phyloP scores from a whole-genome alignment of 2,797 vertebrate genomes.

The Diplodus sargus region DNA sequence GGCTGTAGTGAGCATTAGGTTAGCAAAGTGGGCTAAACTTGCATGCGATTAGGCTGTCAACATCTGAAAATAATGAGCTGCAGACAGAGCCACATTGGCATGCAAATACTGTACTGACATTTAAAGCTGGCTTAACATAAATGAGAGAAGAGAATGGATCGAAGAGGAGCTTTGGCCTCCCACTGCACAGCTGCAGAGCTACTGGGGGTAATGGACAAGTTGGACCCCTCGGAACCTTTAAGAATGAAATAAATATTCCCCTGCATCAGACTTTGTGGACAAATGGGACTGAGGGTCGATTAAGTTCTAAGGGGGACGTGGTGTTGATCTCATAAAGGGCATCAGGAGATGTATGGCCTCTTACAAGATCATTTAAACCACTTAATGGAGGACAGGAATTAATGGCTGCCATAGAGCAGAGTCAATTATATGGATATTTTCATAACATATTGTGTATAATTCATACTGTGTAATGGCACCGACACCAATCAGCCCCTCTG shows the following conservation, averaged over 20 bases:
- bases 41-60: conserved; percentile 79
- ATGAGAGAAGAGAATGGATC: conserved; percentile 77
- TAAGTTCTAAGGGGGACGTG: conserved; percentile 77
- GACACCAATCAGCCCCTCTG: conserved; percentile 65
- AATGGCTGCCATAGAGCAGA: conserved; percentile 80
- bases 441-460: conserved; percentile 84
- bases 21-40: conserved; percentile 77
- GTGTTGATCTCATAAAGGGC: conserved; percentile 85
- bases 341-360: conserved; percentile 83
- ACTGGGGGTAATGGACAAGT: conserved; percentile 75
- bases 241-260: conserved; percentile 80
- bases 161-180: conserved; percentile 65
- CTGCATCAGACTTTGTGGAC: conserved; percentile 73
- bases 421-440: conserved; percentile 87
- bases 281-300: conserved; percentile 82
- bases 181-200: conserved; percentile 63
- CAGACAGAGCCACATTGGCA: conserved; percentile 78
- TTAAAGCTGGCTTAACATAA: conserved; percentile 83
- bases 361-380: conserved; percentile 86
- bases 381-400: conserved; percentile 85
- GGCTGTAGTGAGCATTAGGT: conserved; percentile 68
- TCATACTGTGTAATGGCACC: conserved; percentile 73
- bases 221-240: conserved; percentile 78
- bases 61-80: conserved; percentile 82
- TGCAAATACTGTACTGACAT: conserved; percentile 84